Evolutionary conservation across 2,113 vertebrate genomes (phyloP), one percentile per base, ranked within the genome.

Genomic region (Xiphophorus couchianus): DNA sequence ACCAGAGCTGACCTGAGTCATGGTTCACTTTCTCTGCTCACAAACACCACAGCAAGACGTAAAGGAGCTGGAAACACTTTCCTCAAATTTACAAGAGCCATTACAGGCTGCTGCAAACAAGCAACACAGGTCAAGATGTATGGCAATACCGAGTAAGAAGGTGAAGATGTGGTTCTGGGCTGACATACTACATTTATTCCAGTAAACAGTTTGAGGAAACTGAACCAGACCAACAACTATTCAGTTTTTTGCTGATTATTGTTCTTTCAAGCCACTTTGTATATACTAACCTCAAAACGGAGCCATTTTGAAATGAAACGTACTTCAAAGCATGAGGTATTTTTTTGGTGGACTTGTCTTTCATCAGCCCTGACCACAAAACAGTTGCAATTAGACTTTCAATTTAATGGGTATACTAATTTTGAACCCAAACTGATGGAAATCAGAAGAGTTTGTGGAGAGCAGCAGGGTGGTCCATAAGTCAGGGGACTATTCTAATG

Each of bases 1-100:
- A 92, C 86, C 37, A 70, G 88, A 92, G 84, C 86, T 71, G 65
- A 76, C 82, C 66, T 25, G 73, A 74, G 76, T 89, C 84, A 84
- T 19, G 78, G 80, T 81, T 90, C 85, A 91, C 91, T 91, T 89
- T 91, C 90, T 61, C 89, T 71, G 65, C 78, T 82, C 74, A 79
- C 83, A 76, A 82, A 80, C 77, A 39, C 42, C 0, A 80, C 72
- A 74, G 67, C 30, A 22, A 68, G 71, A 71, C 0, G 11, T 76
- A 66, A 73, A 71, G 78, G 69, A 78, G 62, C 60, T 84, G 81
- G 82, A 80, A 89, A 84, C 76, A 85, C 86, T 86, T 86, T 83
- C 66, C 65, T 80, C 37, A 3, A 76, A 72, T 76, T 79, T 64
- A 79, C 80, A 81, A 37, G 62, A 54, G 62, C 80, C 66, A 78